Evolutionary conservation across 1,140 invertebrate genomes (phyloP).

Genomic region (Papilio xuthus): DNA sequence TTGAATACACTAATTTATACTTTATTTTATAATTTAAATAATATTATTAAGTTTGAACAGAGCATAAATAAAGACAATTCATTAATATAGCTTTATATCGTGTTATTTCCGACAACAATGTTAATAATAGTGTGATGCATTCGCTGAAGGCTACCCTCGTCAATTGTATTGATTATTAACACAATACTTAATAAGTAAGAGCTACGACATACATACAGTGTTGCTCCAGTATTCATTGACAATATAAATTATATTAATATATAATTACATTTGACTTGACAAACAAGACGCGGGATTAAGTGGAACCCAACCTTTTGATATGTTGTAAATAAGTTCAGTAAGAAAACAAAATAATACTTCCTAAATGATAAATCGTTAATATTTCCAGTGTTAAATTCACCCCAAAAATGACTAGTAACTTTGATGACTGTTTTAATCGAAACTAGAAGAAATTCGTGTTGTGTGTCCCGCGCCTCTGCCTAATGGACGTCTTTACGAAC

Average conservation of each 20-base stretch:
- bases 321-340: neutral
- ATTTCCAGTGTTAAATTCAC: neutral
- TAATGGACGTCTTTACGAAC: slow-evolving; percentile 64
- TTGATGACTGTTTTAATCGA: neutral
- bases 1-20: neutral
- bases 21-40: neutral
- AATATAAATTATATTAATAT: neutral
- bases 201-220: neutral
- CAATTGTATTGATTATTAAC: slow-evolving; percentile 8
- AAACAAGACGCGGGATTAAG: neutral
- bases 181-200: neutral
- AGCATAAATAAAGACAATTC: neutral
- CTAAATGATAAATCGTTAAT: neutral
- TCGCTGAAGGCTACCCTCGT: neutral
- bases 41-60: too few species aligned
- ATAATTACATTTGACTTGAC: slow-evolving; percentile 3
- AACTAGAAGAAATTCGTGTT: slow-evolving; percentile 47
- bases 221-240: neutral
- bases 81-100: neutral
- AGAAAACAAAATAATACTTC: neutral
- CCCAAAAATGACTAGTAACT: neutral
- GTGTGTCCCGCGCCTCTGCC: slow-evolving; percentile 54
- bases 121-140: neutral
- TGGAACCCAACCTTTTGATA: neutral
- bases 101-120: neutral